These are phyloP conservation scores for Lagodon rhomboides DNA, from an alignment of 2,797 vertebrate species.

Conservation along the genomic window DNA sequence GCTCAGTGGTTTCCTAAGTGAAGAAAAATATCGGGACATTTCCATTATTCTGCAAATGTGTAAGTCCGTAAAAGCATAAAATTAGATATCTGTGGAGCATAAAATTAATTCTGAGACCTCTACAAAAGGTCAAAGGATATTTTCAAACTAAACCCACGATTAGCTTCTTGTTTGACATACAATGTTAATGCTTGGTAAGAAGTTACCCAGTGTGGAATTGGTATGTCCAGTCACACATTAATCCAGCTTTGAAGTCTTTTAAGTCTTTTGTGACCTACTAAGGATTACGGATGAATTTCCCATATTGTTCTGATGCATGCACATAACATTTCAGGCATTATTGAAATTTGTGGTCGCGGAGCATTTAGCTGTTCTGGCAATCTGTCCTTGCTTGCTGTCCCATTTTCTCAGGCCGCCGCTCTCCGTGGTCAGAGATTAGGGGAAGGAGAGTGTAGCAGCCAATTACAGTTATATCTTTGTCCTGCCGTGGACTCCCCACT, in stretches of 20 bases:
- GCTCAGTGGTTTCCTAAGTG: constrained; percentile 62
- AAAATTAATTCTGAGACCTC: constrained; percentile 84
- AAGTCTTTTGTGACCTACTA: constrained; percentile 78
- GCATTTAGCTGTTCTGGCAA: constrained; percentile 54
- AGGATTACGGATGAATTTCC: constrained; percentile 75
- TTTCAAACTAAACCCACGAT: constrained; percentile 81
- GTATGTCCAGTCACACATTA: constrained; percentile 80
- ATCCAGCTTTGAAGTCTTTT: constrained; percentile 82
- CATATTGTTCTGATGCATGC: constrained; percentile 70
- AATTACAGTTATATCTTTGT: constrained; percentile 83
- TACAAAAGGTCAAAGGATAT: constrained; percentile 84
- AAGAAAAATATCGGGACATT: constrained; percentile 74
- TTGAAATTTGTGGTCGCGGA: constrained; percentile 45
- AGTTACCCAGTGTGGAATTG: constrained; percentile 80
- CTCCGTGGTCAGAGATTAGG: constrained; percentile 71
- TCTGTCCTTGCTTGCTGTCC: constrained; percentile 41
- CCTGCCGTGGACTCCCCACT: constrained; percentile 69
- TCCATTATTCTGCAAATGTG: constrained; percentile 80
- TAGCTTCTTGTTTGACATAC: constrained; percentile 83
- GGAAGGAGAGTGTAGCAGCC: constrained; percentile 71
- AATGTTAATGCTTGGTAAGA: constrained; percentile 78
- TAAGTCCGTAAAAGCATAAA: constrained; percentile 83
- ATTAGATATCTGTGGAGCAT: constrained; percentile 84
- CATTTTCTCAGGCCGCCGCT: constrained; percentile 56
- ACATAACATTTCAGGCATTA: constrained; percentile 62